phyloP scores from a whole-genome alignment of 2,888 invertebrate genomes.

The Choreutis nemorana region DNA sequence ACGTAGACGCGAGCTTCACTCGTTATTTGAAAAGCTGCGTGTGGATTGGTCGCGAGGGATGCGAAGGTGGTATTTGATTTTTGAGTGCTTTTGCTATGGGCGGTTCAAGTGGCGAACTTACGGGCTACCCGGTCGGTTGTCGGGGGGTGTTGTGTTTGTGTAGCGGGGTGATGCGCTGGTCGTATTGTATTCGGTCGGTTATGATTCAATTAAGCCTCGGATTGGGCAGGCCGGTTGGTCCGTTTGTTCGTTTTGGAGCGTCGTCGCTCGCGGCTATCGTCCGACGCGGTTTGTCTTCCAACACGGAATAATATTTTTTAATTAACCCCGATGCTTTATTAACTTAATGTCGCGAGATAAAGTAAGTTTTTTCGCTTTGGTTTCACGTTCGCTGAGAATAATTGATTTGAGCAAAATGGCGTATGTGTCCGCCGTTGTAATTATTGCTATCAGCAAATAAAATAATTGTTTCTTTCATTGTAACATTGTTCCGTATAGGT shows the following conservation, averaged over 20 bases:
- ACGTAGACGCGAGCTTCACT: slow-evolving; percentile 26
- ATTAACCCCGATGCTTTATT: slow-evolving; percentile 68
- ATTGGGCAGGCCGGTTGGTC: slow-evolving; percentile 35
- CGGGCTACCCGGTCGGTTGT: slow-evolving; percentile 51
- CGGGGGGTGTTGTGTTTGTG: slow-evolving; percentile 36
- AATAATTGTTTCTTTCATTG: slow-evolving; percentile 32
- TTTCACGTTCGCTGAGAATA: slow-evolving; percentile 26
- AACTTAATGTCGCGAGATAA: slow-evolving; percentile 50
- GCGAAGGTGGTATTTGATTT: slow-evolving; percentile 49
- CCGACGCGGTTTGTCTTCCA: slow-evolving; percentile 20
- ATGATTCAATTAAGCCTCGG: slow-evolving; percentile 53
- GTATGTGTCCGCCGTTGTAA: slow-evolving; percentile 16
- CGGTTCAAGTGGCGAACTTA: slow-evolving; percentile 39
- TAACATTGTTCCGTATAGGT: no score
- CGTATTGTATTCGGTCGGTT: slow-evolving; percentile 40
- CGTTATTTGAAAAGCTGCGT: slow-evolving; percentile 31
- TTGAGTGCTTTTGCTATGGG: slow-evolving; percentile 50
- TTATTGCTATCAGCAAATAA: slow-evolving; percentile 38
- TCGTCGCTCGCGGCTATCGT: slow-evolving; percentile 24
- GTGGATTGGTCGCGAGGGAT: slow-evolving; percentile 33
- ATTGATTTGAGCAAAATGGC: slow-evolving; percentile 30
- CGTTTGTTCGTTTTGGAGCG: slow-evolving; percentile 35
- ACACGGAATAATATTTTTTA: slow-evolving; percentile 45
- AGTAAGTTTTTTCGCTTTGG: slow-evolving; percentile 28
- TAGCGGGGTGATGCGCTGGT: slow-evolving; percentile 20